phyloP scores from a whole-genome alignment of 2,113 vertebrate species.

The Gymnorhina tibicen region DNA sequence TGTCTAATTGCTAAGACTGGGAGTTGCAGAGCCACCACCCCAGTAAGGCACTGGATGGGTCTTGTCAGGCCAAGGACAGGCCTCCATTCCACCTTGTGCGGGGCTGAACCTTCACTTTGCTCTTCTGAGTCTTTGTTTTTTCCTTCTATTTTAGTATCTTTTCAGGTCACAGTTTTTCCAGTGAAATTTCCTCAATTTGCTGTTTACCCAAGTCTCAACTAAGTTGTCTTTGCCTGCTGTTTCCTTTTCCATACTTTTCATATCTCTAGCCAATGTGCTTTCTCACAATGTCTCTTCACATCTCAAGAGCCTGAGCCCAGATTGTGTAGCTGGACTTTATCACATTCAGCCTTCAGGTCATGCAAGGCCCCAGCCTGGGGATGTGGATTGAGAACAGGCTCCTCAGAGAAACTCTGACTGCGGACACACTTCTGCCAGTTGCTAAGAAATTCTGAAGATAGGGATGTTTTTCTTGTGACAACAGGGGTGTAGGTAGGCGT shows the following conservation, averaged over 20 bases:
- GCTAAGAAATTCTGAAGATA: background rate
- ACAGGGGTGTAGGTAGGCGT: background rate
- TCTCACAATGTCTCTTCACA: background rate
- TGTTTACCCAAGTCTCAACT: background rate
- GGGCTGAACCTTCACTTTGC: background rate
- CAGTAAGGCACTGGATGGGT: background rate
- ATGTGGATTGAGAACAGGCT: background rate
- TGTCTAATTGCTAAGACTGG: background rate
- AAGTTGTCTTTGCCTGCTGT: background rate
- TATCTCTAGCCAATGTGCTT: background rate
- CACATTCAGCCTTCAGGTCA: background rate
- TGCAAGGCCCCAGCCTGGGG: accelerated
- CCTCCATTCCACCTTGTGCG: background rate
- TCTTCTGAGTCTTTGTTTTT: background rate
- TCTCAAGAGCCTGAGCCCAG: background rate
- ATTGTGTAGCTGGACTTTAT: background rate
- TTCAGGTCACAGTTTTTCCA: background rate
- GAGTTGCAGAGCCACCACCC: background rate
- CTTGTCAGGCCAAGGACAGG: background rate
- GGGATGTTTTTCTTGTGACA: background rate
- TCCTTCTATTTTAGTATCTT: background rate
- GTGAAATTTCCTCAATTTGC: background rate
- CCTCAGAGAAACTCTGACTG: background rate
- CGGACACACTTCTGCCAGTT: background rate
- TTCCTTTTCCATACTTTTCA: background rate